These are phyloP conservation scores for Eira barbara DNA, from an alignment of 2,113 vertebrate genomes.

Conservation along the genomic window DNA sequence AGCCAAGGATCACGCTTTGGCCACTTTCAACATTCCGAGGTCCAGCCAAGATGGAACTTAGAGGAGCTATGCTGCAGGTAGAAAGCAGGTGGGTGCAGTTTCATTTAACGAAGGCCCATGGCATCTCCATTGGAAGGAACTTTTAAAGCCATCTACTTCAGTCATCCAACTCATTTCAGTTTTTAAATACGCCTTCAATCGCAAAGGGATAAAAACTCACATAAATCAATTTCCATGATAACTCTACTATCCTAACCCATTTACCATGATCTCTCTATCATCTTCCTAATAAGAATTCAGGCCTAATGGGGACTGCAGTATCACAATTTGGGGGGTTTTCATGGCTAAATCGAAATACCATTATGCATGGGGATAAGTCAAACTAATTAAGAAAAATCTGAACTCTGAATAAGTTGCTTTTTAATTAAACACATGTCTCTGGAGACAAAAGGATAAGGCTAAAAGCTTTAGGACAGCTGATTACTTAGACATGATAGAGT, in stretches of 20 bases:
- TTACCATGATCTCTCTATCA: conserved; percentile 28
- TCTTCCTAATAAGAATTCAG: conserved; percentile 32
- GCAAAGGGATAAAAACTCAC: neutral
- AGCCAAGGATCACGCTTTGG: neutral
- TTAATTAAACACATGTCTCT: conserved; percentile 68
- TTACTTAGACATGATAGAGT: conserved; percentile 69
- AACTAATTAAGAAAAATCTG: conserved; percentile 65
- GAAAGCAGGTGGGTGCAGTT: neutral
- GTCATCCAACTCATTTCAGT: neutral
- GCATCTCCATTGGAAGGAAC: neutral
- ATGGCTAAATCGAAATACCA: conserved; percentile 26
- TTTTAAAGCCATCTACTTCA: neutral
- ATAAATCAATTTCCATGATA: conserved; percentile 3
- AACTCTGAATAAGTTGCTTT: conserved; percentile 73
- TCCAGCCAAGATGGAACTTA: neutral
- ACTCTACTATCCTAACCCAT: neutral
- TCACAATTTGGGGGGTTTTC: conserved; percentile 16
- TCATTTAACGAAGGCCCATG: neutral
- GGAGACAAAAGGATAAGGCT: conserved; percentile 46
- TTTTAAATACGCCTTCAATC: neutral
- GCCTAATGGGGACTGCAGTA: conserved; percentile 15
- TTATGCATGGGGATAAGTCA: neutral
- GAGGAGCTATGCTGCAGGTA: neutral
- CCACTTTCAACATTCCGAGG: neutral
- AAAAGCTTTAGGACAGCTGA: conserved; percentile 58